Base-by-base conservation (phyloP, 2,888 invertebrate genomes). In the Oeneis ivallda region DNA sequence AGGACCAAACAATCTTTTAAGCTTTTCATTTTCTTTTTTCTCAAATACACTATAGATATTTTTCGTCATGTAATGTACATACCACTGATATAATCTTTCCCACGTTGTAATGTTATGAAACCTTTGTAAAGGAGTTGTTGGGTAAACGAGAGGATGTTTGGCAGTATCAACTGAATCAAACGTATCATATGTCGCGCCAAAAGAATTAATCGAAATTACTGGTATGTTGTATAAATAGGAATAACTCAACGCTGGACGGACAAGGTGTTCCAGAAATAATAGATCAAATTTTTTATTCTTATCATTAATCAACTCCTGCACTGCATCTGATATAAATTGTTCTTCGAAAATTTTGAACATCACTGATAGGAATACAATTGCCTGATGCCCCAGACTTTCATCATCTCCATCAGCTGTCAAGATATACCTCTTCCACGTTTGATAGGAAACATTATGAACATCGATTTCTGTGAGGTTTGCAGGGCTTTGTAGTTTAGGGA, bases 401-500 rank as follows among this genome's bases (percentile, higher is more conserved):
- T 49, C 43, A 10, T 64, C n/a, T 54, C 60, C 65, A 15, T 62
- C 52, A 13, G 58, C 45, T 9, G 32, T 13, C 17, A 26, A 9
- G 0, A 56, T 17, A 47, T 52, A 53, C n/a, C 32, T 32, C 19
- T 34, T 61, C 63, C 62, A 65, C 13, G 63, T 17, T 34, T n/a
- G 32, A 52, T 82, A 79, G 0, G 82, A 79, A 1, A 77, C 45
- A 62, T 81, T 78, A 39, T 81, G 80, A 0, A 81, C 66, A 17
- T 82, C 79, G 4, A 84, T 79, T 74, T 83, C 81, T n/a, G 75
- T 82, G 3, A 81, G 45, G 59, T 83, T 82, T n/a, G 37, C 45
- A 5, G 79, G 79, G 0, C 72, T 26, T 34, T 72, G n/a, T 6
- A 74, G 75, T 62, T 75, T 75, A 6, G 72, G 64, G 37, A 69